Base-by-base conservation (phyloP, 2,888 invertebrate genomes). In the Listrodromus nycthemerus region DNA sequence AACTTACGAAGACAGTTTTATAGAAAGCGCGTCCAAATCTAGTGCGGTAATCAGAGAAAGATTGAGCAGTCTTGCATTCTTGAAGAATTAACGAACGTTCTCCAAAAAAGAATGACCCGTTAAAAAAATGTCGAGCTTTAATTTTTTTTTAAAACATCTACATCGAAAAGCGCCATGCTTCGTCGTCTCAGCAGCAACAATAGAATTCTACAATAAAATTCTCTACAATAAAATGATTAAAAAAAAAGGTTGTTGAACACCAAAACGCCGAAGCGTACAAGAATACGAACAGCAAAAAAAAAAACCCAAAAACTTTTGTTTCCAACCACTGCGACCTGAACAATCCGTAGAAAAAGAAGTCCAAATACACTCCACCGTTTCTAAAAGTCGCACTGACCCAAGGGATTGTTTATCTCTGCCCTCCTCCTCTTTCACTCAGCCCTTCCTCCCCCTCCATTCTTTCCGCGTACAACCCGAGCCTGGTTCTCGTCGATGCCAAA, bases 401-500 rank as follows among this genome's bases (percentile, higher is more conserved):
- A 27, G 58, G 65, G 71, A 76, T 81, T 77, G 71, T 76, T 77
- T 66, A 67, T 41, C 76, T 65, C 65, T 41, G 75, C 69, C 30
- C 52, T 33, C 24, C 55, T 48, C 50, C 58, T 52, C 8, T 73
- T 76, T 77, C 41, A 16, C 4, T 77, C 63, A 33, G 67, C 79
- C 45, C 71, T 80, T 77, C 69, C 73, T 76, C 76, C 76, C 80
- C 55, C n/a, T 27, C 69, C 50, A 52, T 21, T 55, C 37, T 10
- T 63, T 21, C 24, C 24, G 58, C 70, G 55, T 70, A 74, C 67
- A 77, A 45, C 52, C 24, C 69, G 48, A 55, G 77, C 27, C 73
- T 74, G 73, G 52, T 66, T 80, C 73, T 30, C 55, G 45, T 52
- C 66, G 75, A 79, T 77, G 65, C 80, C 61, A 80, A 73, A 41